Conservation (phyloP, 2,113 vertebrate species). For the Chloebia gouldiae region DNA sequence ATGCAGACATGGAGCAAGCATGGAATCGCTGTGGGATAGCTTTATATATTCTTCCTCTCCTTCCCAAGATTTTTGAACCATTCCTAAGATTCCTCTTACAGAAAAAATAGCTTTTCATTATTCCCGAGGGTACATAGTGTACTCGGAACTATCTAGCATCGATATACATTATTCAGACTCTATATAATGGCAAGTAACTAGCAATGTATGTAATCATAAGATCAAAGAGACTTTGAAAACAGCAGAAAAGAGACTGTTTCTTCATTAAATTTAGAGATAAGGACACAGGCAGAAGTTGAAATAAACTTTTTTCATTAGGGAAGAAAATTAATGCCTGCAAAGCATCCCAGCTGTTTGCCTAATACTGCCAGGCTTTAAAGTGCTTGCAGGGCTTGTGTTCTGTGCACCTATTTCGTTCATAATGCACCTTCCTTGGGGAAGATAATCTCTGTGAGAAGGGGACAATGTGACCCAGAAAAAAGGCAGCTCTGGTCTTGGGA, state of each 20-base stretch:
- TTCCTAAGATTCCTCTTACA: not conserved
- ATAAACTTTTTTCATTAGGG: not conserved
- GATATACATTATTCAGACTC: not conserved
- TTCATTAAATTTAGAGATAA: slow-evolving; percentile 10
- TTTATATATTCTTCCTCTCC: not conserved
- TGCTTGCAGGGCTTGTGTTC: not conserved
- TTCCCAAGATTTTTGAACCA: not conserved
- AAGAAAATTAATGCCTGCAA: not conserved
- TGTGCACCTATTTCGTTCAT: not conserved
- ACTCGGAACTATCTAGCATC: not conserved
- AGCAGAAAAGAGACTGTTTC: not conserved
- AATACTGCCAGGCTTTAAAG: not conserved
- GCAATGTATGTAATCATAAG: not conserved
- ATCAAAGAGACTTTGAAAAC: slow-evolving; percentile 30
- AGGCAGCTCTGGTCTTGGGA: not conserved
- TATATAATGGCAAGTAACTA: not conserved
- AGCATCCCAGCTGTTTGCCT: not conserved
- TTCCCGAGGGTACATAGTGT: not conserved
- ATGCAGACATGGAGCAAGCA: not conserved
- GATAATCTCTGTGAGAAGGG: not conserved
- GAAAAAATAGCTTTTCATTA: not conserved
- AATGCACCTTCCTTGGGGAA: not conserved
- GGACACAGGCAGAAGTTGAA: not conserved
- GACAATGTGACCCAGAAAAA: slow-evolving; percentile 27
- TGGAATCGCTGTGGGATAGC: not conserved